These are phyloP conservation scores for Thymelicus lineola DNA, from an alignment of 2,888 invertebrate species.

Conservation along the genomic window DNA sequence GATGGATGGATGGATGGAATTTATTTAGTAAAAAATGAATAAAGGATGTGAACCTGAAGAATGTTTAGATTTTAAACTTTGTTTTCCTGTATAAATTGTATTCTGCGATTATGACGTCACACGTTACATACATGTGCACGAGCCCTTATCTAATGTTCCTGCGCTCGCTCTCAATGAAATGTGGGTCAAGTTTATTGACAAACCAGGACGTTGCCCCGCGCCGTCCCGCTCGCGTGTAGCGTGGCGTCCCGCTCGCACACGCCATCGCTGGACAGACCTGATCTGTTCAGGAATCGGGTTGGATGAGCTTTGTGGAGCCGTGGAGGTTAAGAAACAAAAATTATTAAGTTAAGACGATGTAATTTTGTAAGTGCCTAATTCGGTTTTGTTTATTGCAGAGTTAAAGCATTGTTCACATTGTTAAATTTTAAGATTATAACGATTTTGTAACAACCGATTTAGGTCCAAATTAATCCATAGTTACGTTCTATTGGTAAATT, in stretches of 20 bases:
- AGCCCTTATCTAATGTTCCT: conserved; percentile 60
- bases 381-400: background rate
- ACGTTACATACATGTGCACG: conserved; percentile 44
- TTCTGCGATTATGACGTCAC: conserved; percentile 11
- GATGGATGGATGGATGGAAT: no score
- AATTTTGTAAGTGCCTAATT: background rate
- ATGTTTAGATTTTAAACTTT: no score
- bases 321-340: background rate
- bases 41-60: no score
- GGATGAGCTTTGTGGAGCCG: conserved; percentile 3
- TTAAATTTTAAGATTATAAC: no score
- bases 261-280: background rate
- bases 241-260: conserved; percentile 15
- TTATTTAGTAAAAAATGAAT: no score
- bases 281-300: conserved; percentile 17
- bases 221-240: conserved; percentile 38
- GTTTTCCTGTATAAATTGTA: no score
- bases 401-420: no score
- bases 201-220: conserved; percentile 79
- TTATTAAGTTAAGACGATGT: background rate
- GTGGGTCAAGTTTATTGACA: conserved; percentile 84
- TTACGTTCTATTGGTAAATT: no score
- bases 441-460: no score
- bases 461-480: no score
- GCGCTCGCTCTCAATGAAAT: conserved; percentile 77